Conservation (phyloP, 2,797 vertebrate species). For the Champsocephalus gunnari region DNA sequence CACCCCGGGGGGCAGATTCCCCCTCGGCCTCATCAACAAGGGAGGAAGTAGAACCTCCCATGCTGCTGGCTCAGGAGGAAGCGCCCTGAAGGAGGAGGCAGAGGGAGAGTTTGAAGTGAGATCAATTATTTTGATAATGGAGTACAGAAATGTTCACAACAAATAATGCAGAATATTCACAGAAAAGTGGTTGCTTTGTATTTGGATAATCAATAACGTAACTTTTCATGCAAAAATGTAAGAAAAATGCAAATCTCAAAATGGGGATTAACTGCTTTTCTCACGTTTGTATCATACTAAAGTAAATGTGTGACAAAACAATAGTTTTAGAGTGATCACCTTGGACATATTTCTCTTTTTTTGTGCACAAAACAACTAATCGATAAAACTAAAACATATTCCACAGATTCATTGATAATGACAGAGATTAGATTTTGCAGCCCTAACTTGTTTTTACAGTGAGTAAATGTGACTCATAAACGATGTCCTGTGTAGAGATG, state of each 20-base stretch:
- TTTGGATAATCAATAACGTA: too few relatives aligned
- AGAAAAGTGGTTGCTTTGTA: too few relatives aligned
- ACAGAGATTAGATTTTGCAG: not conserved
- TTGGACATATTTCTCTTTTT: too few relatives aligned
- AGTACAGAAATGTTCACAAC: too few relatives aligned
- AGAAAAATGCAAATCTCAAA: not conserved
- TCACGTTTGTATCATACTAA: not conserved
- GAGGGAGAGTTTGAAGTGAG: not conserved
- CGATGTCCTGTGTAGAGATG: too few relatives aligned
- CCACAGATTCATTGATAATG: not conserved
- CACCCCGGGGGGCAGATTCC: constrained; percentile 24
- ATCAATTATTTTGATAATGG: not conserved
- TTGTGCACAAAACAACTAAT: too few relatives aligned
- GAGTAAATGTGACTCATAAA: too few relatives aligned
- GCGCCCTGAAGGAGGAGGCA: constrained; percentile 20
- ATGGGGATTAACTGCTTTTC: not conserved
- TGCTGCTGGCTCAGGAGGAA: constrained; percentile 49
- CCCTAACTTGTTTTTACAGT: too few relatives aligned
- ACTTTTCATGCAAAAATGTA: too few relatives aligned
- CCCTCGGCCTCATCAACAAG: constrained; percentile 48
- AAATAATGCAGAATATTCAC: too few relatives aligned
- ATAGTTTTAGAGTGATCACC: too few relatives aligned
- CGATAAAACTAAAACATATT: too few relatives aligned
- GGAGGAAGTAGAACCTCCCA: constrained; percentile 73
- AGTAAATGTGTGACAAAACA: not conserved